phyloP scores from a whole-genome alignment of 2,888 invertebrate genomes.

The Drosophila meridiana region DNA sequence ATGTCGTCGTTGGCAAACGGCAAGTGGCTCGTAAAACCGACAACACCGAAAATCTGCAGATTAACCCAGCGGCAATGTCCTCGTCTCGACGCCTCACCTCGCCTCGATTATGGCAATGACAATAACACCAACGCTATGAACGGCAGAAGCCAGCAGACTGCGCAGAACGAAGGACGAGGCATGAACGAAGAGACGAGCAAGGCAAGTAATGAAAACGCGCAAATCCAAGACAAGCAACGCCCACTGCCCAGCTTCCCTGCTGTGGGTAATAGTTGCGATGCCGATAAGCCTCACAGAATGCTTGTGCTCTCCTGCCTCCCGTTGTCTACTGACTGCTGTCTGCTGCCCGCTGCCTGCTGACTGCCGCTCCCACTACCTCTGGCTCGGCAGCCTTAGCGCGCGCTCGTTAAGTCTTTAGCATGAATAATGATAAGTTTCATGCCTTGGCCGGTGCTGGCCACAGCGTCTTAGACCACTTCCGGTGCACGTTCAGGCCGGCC shows the following conservation, averaged over 20 bases:
- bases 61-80: conserved; percentile 67
- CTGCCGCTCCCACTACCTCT: neutral
- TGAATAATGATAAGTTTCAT: conserved; percentile 78
- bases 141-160: neutral
- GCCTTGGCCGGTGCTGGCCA: conserved; percentile 42
- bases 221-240: conserved; percentile 59
- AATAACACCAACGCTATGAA: conserved; percentile 62
- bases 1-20: conserved; percentile 63
- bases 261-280: conserved; percentile 65
- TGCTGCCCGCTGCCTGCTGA: neutral
- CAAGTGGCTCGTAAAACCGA: conserved; percentile 81
- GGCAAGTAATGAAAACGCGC: conserved; percentile 70
- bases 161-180: conserved; percentile 4
- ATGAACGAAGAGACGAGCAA: conserved; percentile 13
- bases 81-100: neutral
- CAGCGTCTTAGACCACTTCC: conserved; percentile 63
- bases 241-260: conserved; percentile 29
- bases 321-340: neutral
- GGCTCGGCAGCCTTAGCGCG: conserved; percentile 24
- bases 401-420: conserved; percentile 81
- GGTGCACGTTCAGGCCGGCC: conserved; percentile 26
- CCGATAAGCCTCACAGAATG: conserved; percentile 61
- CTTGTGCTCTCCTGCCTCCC: neutral
- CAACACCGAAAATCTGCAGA: conserved; percentile 77
- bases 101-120: conserved; percentile 72